These are phyloP conservation scores for Synaphobranchus kaupii DNA, from an alignment of 2,797 vertebrate species.

Conservation along the genomic window DNA sequence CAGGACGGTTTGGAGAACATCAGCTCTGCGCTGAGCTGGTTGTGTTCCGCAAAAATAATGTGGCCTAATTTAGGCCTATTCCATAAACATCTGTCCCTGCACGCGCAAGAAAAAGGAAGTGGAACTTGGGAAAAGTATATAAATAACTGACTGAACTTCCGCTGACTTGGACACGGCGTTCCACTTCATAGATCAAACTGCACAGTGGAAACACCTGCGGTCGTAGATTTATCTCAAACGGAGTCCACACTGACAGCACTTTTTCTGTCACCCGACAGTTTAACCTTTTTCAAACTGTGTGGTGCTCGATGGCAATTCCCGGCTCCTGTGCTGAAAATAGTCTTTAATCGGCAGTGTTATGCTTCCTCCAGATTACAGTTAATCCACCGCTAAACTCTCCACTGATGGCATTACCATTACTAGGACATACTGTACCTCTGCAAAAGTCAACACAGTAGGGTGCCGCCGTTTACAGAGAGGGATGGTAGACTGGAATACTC, in stretches of 20 bases:
- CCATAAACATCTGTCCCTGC: neutral
- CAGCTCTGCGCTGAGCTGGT: no score
- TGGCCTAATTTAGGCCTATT: neutral
- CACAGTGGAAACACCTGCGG: no score
- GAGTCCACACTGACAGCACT: neutral
- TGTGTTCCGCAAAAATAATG: neutral
- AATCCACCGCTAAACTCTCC: neutral
- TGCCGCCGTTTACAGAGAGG: neutral
- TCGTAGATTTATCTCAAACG: no score
- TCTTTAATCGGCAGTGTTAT: neutral
- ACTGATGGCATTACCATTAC: neutral
- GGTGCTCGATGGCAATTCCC: neutral
- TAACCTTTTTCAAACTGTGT: neutral
- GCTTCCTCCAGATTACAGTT: neutral
- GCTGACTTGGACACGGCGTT: no score
- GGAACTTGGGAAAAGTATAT: neutral
- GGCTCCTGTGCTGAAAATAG: constrained; percentile 17
- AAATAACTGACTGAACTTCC: neutral
- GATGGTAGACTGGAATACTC: neutral
- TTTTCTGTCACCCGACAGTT: neutral
- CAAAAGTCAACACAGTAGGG: neutral
- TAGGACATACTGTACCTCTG: neutral
- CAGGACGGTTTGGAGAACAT: no score
- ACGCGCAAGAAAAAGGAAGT: neutral
- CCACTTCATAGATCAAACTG: no score